A percentile compares a stretch with the other conserved stretches of the same genome.
phyloP scores from a whole-genome alignment of 1,140 invertebrate species.

The Drosophila sproati region DNA sequence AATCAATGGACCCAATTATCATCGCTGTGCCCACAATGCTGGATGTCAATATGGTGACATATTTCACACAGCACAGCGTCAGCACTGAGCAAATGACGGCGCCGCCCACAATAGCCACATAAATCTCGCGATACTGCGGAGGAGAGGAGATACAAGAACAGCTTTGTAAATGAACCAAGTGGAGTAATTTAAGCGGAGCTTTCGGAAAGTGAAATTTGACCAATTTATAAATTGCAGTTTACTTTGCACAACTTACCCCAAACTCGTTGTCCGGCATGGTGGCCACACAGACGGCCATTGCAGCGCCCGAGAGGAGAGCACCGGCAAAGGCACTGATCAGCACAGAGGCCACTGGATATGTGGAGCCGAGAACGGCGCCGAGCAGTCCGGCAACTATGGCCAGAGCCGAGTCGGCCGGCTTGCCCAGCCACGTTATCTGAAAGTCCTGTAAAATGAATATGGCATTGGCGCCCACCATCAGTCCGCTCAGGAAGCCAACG shows the following conservation, averaged over 20 bases:
- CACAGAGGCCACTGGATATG: slow-evolving; percentile 80
- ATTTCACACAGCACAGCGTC: slow-evolving; percentile 82
- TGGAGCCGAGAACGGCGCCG: slow-evolving; percentile 80
- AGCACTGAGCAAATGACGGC: slow-evolving; percentile 82
- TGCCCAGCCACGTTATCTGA: slow-evolving; percentile 78
- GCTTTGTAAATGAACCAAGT: background rate
- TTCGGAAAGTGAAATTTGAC: background rate
- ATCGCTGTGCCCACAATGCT: slow-evolving; percentile 83
- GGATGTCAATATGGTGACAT: slow-evolving; percentile 81
- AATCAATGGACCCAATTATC: slow-evolving; percentile 81
- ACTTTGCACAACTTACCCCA: slow-evolving; percentile 62
- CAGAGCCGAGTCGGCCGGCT: slow-evolving; percentile 79
- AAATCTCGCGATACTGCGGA: slow-evolving; percentile 76
- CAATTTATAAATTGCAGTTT: background rate
- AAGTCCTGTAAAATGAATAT: slow-evolving; percentile 80
- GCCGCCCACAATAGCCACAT: slow-evolving; percentile 79
- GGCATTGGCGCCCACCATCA: slow-evolving; percentile 91
- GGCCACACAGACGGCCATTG: slow-evolving; percentile 81
- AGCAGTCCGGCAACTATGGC: slow-evolving; percentile 80
- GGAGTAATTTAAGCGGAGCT: background rate
- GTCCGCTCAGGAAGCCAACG: slow-evolving; percentile 95
- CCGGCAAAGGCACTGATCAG: slow-evolving; percentile 82
- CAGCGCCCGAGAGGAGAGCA: slow-evolving; percentile 75
- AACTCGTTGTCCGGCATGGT: slow-evolving; percentile 84
- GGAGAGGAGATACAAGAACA: background rate